Evolutionary conservation across 2,888 invertebrate species (phyloP).

Genomic region (Minunthozetes semirufus): DNA sequence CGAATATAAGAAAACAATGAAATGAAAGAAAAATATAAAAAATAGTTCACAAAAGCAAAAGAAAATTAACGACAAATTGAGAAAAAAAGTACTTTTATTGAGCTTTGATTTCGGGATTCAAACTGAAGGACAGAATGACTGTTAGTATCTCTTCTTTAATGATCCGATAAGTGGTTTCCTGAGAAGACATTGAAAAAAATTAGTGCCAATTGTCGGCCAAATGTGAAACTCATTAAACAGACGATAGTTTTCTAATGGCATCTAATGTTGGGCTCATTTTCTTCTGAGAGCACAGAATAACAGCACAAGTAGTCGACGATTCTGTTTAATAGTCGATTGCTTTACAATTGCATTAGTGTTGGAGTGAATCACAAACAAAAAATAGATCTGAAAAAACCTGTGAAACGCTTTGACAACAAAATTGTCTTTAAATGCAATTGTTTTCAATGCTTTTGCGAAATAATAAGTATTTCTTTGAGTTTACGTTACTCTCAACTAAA

Average conservation of each 20-base stretch:
- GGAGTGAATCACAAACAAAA: background rate
- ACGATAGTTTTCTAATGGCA: background rate
- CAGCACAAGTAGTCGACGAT: background rate
- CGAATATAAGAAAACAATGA: too few relatives aligned
- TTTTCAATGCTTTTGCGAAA: background rate
- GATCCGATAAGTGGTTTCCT: slow-evolving; percentile 1
- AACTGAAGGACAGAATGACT: background rate
- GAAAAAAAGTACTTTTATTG: background rate
- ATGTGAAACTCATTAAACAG: slow-evolving; percentile 4
- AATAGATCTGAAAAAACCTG: too few relatives aligned
- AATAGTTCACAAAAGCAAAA: too few relatives aligned
- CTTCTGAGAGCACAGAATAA: background rate
- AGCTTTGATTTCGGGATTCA: background rate
- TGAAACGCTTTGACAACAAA: background rate
- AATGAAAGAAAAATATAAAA: too few relatives aligned
- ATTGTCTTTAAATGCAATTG: background rate
- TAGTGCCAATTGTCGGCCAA: background rate
- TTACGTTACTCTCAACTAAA: background rate
- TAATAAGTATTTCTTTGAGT: background rate
- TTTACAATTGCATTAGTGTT: background rate
- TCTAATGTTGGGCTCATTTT: background rate
- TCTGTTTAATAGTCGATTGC: background rate
- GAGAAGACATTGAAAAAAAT: background rate
- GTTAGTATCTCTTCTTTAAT: background rate
- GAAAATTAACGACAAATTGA: background rate